phyloP scores from a whole-genome alignment of 2,797 vertebrate genomes.

The Lacerta bilineata region DNA sequence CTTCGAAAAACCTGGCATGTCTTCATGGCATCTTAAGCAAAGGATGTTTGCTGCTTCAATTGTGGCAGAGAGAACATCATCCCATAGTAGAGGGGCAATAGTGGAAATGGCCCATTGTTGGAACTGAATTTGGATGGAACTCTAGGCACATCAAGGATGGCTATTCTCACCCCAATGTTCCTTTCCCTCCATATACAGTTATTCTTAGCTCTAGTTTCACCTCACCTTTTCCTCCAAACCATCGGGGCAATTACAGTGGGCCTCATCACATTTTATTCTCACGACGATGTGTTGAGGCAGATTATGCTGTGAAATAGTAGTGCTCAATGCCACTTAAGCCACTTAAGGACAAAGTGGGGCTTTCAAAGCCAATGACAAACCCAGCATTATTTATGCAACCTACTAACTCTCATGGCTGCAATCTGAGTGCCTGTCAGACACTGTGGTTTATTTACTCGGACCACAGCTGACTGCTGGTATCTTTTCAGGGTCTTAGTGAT shows the following conservation, averaged over 20 bases:
- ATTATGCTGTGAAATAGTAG: background rate
- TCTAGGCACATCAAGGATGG: background rate
- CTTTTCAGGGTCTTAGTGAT: conserved; percentile 17
- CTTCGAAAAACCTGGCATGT: too few relatives aligned
- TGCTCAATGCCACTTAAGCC: background rate
- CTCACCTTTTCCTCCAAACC: background rate
- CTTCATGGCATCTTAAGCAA: too few relatives aligned
- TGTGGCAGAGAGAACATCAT: too few relatives aligned
- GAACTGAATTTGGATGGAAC: background rate
- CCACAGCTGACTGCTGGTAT: background rate
- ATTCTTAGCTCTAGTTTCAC: background rate
- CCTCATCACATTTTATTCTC: background rate
- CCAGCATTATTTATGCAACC: background rate
- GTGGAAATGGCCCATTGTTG: too few relatives aligned
- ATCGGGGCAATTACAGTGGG: background rate
- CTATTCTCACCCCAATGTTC: background rate
- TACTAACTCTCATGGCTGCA: background rate
- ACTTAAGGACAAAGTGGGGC: too few relatives aligned
- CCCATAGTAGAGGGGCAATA: too few relatives aligned
- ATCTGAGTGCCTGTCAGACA: background rate
- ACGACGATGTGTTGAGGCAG: background rate
- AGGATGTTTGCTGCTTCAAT: too few relatives aligned
- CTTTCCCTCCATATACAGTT: background rate
- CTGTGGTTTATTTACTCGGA: background rate
- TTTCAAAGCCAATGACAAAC: background rate